These are phyloP conservation scores for Myathropa florea DNA, from an alignment of 2,888 invertebrate species.

Conservation along the genomic window DNA sequence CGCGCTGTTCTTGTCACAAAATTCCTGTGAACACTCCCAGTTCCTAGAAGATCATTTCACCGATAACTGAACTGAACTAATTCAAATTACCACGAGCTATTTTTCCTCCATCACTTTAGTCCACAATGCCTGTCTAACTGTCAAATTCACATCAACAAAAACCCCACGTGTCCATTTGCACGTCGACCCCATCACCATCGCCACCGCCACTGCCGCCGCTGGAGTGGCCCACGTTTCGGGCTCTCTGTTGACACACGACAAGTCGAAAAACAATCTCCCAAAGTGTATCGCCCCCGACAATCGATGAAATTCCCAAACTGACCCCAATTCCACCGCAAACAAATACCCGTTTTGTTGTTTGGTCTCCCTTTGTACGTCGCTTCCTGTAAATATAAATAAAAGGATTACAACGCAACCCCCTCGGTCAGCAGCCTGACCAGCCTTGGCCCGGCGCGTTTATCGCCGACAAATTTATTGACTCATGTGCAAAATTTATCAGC, in stretches of 20 bases:
- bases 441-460: slow-evolving; percentile 22
- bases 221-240: not conserved
- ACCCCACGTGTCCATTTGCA: not conserved
- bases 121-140: not conserved
- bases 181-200: not conserved
- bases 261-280: not conserved
- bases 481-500: slow-evolving; percentile 56
- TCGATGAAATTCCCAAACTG: not conserved
- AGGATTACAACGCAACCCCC: slow-evolving; percentile 9
- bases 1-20: not conserved
- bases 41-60: not conserved
- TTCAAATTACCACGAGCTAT: not conserved
- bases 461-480: slow-evolving; percentile 29
- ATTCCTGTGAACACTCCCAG: not conserved
- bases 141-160: not conserved
- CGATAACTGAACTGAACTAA: not conserved
- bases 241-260: not conserved
- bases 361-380: not conserved
- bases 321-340: not conserved
- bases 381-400: slow-evolving; percentile 42
- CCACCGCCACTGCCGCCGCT: not conserved
- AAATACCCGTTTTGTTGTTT: not conserved
- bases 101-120: not conserved
- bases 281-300: not conserved
- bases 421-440: not conserved